Conservation (phyloP, 2,113 vertebrate species). For the Corythaeola cristata region DNA sequence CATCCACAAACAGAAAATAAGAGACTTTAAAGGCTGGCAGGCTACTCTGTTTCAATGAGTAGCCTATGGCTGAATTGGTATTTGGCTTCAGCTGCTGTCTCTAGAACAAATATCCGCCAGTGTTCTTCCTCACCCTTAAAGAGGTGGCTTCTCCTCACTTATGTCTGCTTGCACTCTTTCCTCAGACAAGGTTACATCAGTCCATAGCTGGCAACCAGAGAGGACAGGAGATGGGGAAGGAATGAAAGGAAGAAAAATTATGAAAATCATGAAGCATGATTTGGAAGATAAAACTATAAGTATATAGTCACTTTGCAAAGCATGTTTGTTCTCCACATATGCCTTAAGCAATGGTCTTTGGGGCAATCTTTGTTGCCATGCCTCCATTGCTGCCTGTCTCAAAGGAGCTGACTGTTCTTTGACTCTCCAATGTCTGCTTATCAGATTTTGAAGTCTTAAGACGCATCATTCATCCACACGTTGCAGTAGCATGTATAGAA, state of each 20-base stretch:
- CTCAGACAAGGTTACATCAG: not conserved
- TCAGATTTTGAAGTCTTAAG: not conserved
- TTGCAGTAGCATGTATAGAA: not conserved
- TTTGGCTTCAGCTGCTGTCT: not conserved
- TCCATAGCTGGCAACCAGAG: not conserved
- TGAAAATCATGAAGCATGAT: not conserved
- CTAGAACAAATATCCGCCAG: not conserved
- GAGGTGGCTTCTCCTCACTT: not conserved
- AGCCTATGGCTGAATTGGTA: not conserved
- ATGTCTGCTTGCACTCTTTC: not conserved
- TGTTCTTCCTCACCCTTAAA: not conserved
- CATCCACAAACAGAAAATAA: not conserved
- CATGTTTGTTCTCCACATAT: not conserved
- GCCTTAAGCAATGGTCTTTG: not conserved
- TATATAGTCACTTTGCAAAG: not conserved
- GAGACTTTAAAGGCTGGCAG: not conserved
- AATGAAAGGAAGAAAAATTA: not conserved
- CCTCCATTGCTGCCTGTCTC: not conserved
- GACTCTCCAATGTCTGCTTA: not conserved
- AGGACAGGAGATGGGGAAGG: not conserved
- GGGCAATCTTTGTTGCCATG: not conserved
- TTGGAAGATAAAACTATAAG: not conserved
- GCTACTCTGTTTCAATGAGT: not conserved
- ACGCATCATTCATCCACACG: not conserved
- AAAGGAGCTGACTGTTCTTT: not conserved